phyloP scores from a whole-genome alignment of 2,113 vertebrate species.

The Leucosticte australis region DNA sequence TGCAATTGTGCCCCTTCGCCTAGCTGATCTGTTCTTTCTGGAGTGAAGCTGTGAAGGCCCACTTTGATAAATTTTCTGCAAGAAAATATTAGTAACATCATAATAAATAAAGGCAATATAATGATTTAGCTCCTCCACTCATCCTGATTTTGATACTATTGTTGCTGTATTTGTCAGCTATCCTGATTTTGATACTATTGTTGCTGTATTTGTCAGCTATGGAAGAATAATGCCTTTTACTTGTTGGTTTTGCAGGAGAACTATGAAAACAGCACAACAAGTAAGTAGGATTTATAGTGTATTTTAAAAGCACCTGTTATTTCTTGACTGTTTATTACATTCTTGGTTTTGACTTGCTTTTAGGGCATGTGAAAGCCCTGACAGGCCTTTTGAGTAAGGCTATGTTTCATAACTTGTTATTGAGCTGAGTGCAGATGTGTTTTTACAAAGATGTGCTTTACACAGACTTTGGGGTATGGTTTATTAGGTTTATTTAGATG shows the following conservation, averaged over 20 bases:
- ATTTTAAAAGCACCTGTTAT: not conserved
- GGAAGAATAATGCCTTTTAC: slow-evolving; percentile 24
- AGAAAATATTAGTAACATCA: not conserved
- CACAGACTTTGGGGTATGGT: not conserved
- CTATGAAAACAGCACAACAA: slow-evolving; percentile 27
- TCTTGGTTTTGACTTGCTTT: not conserved
- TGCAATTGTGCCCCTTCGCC: rapidly evolving
- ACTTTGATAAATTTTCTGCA: not conserved
- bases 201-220: not conserved
- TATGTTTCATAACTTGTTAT: not conserved
- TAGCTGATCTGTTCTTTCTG: not conserved
- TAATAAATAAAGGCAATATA: not conserved
- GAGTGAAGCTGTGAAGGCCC: not conserved
- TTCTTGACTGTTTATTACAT: not conserved
- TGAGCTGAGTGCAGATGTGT: not conserved
- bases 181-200: not conserved
- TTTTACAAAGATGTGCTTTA: not conserved
- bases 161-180: not conserved
- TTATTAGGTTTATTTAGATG: not conserved
- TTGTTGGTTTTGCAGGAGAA: slow-evolving; percentile 50
- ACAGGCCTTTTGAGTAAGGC: not conserved
- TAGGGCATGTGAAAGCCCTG: not conserved
- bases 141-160: not conserved
- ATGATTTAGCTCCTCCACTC: not conserved
- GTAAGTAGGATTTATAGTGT: slow-evolving; percentile 48